A percentile compares a stretch with the other conserved stretches of the same genome.
phyloP scores from a whole-genome alignment of 1,140 invertebrate species.

The Eciton burchellii region DNA sequence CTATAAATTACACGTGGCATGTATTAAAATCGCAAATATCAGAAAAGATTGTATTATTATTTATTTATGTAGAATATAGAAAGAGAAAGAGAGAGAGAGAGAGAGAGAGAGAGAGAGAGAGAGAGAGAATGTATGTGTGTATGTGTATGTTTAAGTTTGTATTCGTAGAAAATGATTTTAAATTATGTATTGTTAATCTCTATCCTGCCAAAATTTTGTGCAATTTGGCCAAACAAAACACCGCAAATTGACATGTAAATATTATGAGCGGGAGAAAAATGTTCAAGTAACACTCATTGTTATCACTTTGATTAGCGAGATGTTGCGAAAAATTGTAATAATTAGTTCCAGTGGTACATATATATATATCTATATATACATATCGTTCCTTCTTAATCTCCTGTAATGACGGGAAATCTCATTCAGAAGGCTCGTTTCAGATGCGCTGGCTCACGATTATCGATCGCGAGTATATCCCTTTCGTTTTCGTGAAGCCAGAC shows the following conservation, averaged over 20 bases:
- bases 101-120: no score
- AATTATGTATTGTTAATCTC: slow-evolving; percentile 62
- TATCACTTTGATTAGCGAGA: not conserved
- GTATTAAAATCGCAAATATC: slow-evolving; percentile 32
- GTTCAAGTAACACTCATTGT: slow-evolving; percentile 31
- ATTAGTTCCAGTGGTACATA: slow-evolving; percentile 12
- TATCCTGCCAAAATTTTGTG: slow-evolving; percentile 51
- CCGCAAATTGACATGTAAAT: slow-evolving; percentile 50
- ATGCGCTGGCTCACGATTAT: not conserved
- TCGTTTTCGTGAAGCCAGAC: slow-evolving; percentile 4
- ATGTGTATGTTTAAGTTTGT: slow-evolving; percentile 48
- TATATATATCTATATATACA: not conserved
- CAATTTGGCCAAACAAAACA: slow-evolving; percentile 42
- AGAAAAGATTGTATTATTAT: slow-evolving; percentile 57
- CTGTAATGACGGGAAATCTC: slow-evolving; percentile 15
- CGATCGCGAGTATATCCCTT: not conserved
- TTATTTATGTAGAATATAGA: slow-evolving; percentile 72
- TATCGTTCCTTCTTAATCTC: slow-evolving; percentile 28
- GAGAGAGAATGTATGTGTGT: no score
- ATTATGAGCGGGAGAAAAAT: slow-evolving; percentile 22
- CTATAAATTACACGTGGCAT: slow-evolving; percentile 5
- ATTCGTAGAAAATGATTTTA: slow-evolving; percentile 55
- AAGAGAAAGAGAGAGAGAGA: no score
- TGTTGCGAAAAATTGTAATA: slow-evolving; percentile 24
- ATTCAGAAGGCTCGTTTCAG: slow-evolving; percentile 20